phyloP scores from a whole-genome alignment of 2,888 invertebrate species.

The Zygaena filipendulae region DNA sequence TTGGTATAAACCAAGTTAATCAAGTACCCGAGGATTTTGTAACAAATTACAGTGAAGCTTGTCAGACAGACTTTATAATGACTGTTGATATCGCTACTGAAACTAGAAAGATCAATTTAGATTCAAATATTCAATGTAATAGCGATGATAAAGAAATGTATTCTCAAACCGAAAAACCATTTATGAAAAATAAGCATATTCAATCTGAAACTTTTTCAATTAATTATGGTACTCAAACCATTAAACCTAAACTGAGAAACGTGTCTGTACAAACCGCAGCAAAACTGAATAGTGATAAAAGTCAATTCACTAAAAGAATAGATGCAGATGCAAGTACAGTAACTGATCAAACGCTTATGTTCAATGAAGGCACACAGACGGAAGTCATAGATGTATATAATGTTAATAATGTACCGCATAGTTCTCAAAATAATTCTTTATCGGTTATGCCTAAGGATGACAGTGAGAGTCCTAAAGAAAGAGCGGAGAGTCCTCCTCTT shows the following conservation, averaged over 20 bases:
- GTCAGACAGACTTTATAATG: conserved; percentile 51
- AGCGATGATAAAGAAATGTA: conserved; percentile 42
- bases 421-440: too few species aligned
- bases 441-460: too few species aligned
- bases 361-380: conserved; percentile 23
- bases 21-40: conserved; percentile 50
- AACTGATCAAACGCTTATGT: conserved; percentile 22
- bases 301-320: conserved; percentile 28
- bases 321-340: conserved; percentile 32
- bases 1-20: conserved; percentile 43
- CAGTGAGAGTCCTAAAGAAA: conserved; percentile 27
- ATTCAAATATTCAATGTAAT: conserved; percentile 44
- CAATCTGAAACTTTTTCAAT: conserved; percentile 34
- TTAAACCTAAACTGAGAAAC: conserved; percentile 35
- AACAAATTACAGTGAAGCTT: conserved; percentile 43
- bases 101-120: conserved; percentile 45
- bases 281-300: conserved; percentile 30
- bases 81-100: conserved; percentile 46
- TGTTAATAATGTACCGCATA: conserved; percentile 12
- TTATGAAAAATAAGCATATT: conserved; percentile 41
- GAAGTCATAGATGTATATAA: conserved; percentile 21
- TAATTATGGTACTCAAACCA: conserved; percentile 40
- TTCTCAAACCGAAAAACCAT: conserved; percentile 43
- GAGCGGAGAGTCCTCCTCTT: conserved; percentile 59
- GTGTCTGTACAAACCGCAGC: conserved; percentile 34